Conservation (phyloP, 1,140 invertebrate genomes). For the Cyclargus thomasi region DNA sequence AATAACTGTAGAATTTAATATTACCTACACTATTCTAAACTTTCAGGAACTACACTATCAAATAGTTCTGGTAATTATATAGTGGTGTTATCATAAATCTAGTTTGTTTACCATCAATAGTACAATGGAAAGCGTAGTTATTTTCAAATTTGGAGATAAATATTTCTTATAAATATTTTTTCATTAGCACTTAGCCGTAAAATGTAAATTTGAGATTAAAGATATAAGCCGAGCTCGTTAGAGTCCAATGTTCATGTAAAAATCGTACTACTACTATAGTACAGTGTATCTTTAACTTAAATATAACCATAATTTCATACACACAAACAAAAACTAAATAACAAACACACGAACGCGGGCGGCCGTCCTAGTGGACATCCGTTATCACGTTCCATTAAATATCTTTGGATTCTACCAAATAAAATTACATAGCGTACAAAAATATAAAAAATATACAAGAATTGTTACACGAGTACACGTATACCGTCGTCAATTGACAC, state of each 20-base stretch:
- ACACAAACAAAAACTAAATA: constrained; percentile 43
- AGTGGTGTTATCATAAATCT: background rate
- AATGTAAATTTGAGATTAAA: background rate
- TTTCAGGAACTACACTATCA: background rate
- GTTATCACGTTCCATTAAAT: constrained; percentile 72
- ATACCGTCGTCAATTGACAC: constrained; percentile 22
- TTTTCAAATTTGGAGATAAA: background rate
- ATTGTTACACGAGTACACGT: constrained; percentile 34
- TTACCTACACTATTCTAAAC: background rate
- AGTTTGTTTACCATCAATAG: background rate
- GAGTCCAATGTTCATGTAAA: background rate
- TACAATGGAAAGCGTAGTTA: too few species aligned
- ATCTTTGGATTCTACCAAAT: constrained; percentile 72
- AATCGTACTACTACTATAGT: background rate
- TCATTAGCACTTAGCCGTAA: background rate
- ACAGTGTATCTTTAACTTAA: constrained; percentile 21
- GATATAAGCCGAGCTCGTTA: background rate
- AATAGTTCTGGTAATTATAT: background rate
- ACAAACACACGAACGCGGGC: constrained; percentile 55
- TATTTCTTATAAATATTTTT: background rate
- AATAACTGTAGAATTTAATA: background rate
- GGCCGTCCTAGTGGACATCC: constrained; percentile 56
- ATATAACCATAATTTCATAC: constrained; percentile 28
- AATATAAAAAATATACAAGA: constrained; percentile 72
- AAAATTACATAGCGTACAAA: constrained; percentile 66